A percentile compares a stretch with the other conserved stretches of the same genome.
These are phyloP conservation scores for Ommatoiulus sabulosus DNA, from an alignment of 2,888 invertebrate genomes.

Conservation along the genomic window DNA sequence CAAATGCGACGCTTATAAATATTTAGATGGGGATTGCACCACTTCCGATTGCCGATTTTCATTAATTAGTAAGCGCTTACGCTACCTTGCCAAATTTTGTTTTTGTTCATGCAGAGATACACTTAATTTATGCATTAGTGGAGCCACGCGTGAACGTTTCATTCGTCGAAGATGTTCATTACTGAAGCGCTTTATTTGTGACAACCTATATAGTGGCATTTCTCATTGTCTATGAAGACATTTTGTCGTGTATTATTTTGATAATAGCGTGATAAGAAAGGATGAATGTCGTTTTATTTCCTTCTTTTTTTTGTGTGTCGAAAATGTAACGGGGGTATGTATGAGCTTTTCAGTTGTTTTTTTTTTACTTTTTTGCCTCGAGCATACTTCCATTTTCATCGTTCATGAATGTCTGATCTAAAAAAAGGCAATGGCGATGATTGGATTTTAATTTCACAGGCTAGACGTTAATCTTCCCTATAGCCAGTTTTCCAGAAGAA, in stretches of 20 bases:
- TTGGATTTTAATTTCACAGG: background rate
- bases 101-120: background rate
- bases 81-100: background rate
- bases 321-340: no score
- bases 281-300: background rate
- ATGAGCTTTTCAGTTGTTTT: background rate
- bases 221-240: background rate
- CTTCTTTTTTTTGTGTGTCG: background rate
- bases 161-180: background rate
- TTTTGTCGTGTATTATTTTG: background rate
- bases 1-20: background rate
- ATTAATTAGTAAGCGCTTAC: conserved; percentile 25
- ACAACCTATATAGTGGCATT: background rate
- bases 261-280: background rate
- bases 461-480: background rate
- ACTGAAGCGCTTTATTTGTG: background rate
- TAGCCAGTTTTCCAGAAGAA: background rate
- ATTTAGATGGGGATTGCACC: background rate
- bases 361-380: background rate
- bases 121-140: conserved; percentile 37
- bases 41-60: background rate
- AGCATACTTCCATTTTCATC: background rate
- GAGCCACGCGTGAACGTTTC: background rate
- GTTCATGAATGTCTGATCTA: background rate
- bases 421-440: background rate